Percentiles rank a stretch among this genome's conserved stretches.
These are phyloP conservation scores for Spinus olivaceus DNA, from an alignment of 2,797 vertebrate genomes.

Conservation along the genomic window DNA sequence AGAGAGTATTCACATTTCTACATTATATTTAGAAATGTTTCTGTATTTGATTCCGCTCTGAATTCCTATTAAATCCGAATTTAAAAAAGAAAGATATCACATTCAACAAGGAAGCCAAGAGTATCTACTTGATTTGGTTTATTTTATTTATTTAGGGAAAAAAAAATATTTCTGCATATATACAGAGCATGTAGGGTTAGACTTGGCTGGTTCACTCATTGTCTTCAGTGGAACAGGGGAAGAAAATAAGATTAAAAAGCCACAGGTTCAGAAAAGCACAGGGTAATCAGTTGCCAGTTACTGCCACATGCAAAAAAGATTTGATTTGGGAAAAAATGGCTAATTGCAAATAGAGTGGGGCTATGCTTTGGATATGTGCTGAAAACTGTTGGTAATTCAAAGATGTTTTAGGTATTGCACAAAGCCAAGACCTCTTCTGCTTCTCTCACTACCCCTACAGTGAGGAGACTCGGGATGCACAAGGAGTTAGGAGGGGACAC, in stretches of 20 bases:
- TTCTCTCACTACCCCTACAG: neutral
- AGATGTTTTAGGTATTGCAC: neutral
- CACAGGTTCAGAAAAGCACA: neutral
- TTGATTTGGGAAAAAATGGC: fast-evolving
- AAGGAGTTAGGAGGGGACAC: neutral
- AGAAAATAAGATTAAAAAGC: neutral
- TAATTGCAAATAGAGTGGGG: neutral
- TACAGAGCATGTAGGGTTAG: neutral
- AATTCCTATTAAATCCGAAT: neutral
- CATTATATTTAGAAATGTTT: neutral
- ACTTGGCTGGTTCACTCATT: neutral
- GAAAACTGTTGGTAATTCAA: neutral
- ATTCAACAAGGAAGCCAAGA: neutral
- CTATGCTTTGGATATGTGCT: neutral
- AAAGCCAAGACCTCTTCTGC: neutral
- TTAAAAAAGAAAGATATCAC: neutral
- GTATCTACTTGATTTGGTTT: neutral
- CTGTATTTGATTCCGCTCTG: neutral
- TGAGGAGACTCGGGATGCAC: neutral
- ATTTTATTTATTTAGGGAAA: neutral
- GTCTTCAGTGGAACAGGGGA: neutral
- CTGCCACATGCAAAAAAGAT: neutral
- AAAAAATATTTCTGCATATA: neutral
- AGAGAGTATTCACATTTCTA: neutral
- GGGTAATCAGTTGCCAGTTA: neutral